Evolutionary conservation across 1,140 invertebrate genomes (phyloP), one percentile per base, ranked within the genome.

Genomic region (Prorops nasuta): DNA sequence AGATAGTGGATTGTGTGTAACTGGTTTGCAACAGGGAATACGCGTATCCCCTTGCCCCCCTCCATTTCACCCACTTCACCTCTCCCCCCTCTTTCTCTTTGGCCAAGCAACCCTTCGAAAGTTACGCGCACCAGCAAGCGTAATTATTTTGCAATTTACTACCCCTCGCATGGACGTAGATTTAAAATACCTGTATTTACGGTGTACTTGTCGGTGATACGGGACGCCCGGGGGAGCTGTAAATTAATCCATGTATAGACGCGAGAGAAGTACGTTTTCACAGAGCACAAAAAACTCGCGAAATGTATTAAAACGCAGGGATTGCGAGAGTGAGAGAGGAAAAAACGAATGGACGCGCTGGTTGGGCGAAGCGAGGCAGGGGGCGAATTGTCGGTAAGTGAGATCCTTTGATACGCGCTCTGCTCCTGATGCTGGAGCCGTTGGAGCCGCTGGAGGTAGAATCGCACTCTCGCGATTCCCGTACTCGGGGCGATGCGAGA

Each of bases 101-200:
- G n/a, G 14, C n/a, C 24, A 62, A 60, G 56, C 58, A 53, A 66
- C 64, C 64, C 63, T 58, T 56, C 42, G 51, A 47, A 42, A 51
- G 47, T 58, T 43, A 53, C 53, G 51, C 46, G 53, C 51, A 59
- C 58, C 28, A 46, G 61, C 59, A 56, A 56, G 56, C 58, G 59
- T 69, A 69, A 72, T 72, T 71, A 71, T 68, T 71, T 69, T 59
- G 63, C 63, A 66, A 72, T 72, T 69, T 69, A 66, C 65, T 64
- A 67, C 67, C 64, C 64, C 59, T 64, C 58, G 53, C 52, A 55
- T 37, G 64, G 57, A 67, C 64, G 69, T 69, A 64, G 58, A 67
- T 71, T 71, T 71, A 68, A 71, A 71, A 69, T 59, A 67, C 49
- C 52, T 60, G 57, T 69, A 70, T 70, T 70, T 71, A 68, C 64